A percentile compares a stretch with the other conserved stretches of the same genome.
These are phyloP conservation scores for Orthonevra nobilis DNA, from an alignment of 2,888 invertebrate genomes.

Conservation along the genomic window DNA sequence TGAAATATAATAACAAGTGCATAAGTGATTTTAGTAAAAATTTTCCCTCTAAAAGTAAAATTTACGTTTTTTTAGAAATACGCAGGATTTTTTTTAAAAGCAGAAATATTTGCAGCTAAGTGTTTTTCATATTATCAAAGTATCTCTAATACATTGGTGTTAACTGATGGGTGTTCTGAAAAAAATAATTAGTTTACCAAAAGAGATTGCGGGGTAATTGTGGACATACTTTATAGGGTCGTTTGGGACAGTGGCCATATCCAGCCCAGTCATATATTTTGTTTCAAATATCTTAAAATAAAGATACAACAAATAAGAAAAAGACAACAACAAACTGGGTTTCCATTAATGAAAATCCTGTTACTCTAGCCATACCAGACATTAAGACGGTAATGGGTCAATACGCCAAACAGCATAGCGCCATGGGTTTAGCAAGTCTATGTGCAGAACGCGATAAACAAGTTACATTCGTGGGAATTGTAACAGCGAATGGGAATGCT, in stretches of 20 bases:
- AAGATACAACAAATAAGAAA: neutral
- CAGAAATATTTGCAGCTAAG: too few species aligned
- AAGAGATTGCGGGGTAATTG: slow-evolving; percentile 9
- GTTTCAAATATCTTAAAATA: neutral
- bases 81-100: too few species aligned
- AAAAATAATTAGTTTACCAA: too few species aligned
- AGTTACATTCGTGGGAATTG: slow-evolving; percentile 1
- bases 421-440: slow-evolving; percentile 1
- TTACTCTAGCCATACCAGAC: slow-evolving; percentile 1
- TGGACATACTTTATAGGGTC: slow-evolving; percentile 15
- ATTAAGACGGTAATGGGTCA: slow-evolving; percentile 5
- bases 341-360: slow-evolving; percentile 3
- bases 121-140: too few species aligned
- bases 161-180: too few species aligned
- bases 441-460: slow-evolving; percentile 5
- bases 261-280: slow-evolving; percentile 2
- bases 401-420: slow-evolving; percentile 5
- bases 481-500: slow-evolving; percentile 2
- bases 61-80: too few species aligned
- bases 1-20: too few species aligned
- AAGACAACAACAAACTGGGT: slow-evolving; percentile 8
- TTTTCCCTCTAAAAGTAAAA: too few species aligned
- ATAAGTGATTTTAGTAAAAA: too few species aligned
- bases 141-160: too few species aligned
- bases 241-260: slow-evolving; percentile 16